These are phyloP conservation scores for Naso thynnoides DNA, from an alignment of 2,797 vertebrate species.

Conservation along the genomic window DNA sequence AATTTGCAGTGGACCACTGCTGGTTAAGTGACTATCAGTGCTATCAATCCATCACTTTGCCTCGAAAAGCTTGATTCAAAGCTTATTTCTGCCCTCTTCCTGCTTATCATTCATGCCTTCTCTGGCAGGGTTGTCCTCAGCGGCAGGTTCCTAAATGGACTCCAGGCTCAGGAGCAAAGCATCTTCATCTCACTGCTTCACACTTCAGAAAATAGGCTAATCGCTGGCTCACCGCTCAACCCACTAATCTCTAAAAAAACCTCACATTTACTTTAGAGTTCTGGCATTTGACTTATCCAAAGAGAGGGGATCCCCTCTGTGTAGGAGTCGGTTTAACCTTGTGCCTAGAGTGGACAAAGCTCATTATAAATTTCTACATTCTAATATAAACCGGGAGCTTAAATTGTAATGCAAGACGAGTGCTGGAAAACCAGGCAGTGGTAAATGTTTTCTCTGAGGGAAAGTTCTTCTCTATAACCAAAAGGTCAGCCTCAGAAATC, in stretches of 20 bases:
- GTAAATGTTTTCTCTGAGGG: conserved; percentile 14
- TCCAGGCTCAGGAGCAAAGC: conserved; percentile 26
- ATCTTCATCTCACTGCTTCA: conserved; percentile 60
- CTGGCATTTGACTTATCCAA: conserved; percentile 40
- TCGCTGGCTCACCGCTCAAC: conserved; percentile 20
- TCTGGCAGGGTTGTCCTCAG: conserved; percentile 10
- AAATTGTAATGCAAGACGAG: not conserved
- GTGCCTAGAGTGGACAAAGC: not conserved
- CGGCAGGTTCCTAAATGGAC: conserved; percentile 34
- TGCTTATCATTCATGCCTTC: conserved; percentile 34
- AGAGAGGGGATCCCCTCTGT: not conserved
- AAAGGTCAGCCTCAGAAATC: conserved; percentile 56
- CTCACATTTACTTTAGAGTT: conserved; percentile 37
- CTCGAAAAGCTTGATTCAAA: conserved; percentile 22
- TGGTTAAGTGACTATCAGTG: conserved; percentile 38
- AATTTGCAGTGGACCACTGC: conserved; percentile 9
- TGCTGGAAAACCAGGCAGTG: not conserved
- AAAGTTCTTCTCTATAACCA: conserved; percentile 10
- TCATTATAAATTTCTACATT: not conserved
- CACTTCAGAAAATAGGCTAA: conserved; percentile 57
- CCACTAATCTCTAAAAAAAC: conserved; percentile 42
- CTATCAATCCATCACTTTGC: conserved; percentile 31
- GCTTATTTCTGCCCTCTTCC: conserved; percentile 19
- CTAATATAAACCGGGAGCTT: not conserved
- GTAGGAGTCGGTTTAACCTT: not conserved